These are phyloP conservation scores for Achroia grisella DNA, from an alignment of 1,140 invertebrate species.

Conservation along the genomic window DNA sequence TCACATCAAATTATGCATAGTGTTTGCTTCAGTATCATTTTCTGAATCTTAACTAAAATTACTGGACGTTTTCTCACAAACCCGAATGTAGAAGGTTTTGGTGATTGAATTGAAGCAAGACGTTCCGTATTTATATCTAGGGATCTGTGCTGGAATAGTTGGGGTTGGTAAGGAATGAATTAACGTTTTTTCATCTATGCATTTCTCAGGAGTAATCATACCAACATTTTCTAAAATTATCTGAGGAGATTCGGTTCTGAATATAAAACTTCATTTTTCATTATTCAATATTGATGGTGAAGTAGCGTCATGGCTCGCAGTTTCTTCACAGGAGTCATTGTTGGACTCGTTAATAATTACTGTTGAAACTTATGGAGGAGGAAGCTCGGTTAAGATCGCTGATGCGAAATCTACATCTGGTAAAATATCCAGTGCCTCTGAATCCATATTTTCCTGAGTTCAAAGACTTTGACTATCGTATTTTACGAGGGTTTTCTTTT, in stretches of 20 bases:
- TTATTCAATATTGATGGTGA: neutral
- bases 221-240: too few species aligned
- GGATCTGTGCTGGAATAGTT: too few species aligned
- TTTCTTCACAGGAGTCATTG: neutral
- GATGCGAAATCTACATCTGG: neutral
- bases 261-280: neutral
- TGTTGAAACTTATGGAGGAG: neutral
- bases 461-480: conserved; percentile 36
- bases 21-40: neutral
- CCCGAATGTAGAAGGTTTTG: neutral
- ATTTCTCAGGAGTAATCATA: neutral
- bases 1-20: neutral
- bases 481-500: too few species aligned
- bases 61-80: too few species aligned
- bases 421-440: neutral
- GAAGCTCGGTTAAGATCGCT: neutral
- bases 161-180: too few species aligned
- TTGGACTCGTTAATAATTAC: neutral
- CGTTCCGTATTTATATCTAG: neutral
- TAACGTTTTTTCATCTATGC: neutral
- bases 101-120: neutral
- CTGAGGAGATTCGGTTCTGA: too few species aligned
- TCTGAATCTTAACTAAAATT: neutral
- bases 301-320: neutral
- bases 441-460: conserved; percentile 7